phyloP scores from a whole-genome alignment of 1,140 invertebrate genomes.

The Nasonia vitripennis region DNA sequence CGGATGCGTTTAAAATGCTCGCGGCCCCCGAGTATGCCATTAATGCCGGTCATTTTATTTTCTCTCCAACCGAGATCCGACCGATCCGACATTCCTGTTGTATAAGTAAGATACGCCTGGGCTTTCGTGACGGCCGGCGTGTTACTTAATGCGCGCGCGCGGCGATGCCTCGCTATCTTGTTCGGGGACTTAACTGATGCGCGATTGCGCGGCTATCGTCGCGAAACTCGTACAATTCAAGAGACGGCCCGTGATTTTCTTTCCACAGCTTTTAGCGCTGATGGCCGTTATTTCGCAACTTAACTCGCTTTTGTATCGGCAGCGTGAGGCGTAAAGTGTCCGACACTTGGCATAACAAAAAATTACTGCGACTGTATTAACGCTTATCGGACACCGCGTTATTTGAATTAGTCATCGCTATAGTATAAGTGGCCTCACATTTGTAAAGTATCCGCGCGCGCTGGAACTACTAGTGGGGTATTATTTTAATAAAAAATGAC shows the following conservation, averaged over 20 bases:
- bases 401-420: neutral
- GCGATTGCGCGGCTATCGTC: neutral
- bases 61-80: neutral
- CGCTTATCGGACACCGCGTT: neutral
- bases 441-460: too few species aligned
- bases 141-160: neutral
- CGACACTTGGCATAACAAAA: too few species aligned
- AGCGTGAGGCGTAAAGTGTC: neutral
- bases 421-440: too few species aligned
- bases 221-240: too few species aligned
- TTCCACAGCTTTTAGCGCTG: neutral
- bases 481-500: too few species aligned
- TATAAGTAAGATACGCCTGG: neutral
- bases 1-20: slow-evolving; percentile 29
- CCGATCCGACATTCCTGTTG: slow-evolving; percentile 5
- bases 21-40: neutral
- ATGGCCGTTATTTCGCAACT: neutral
- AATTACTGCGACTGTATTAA: too few species aligned
- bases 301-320: neutral
- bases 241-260: neutral
- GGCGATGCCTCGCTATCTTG: neutral
- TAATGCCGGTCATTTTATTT: neutral
- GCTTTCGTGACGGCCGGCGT: neutral
- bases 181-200: neutral
- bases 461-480: too few species aligned